Evolutionary conservation across 2,113 vertebrate genomes (phyloP), one percentile per base, ranked within the genome.

Genomic region (Paratilapia polleni): DNA sequence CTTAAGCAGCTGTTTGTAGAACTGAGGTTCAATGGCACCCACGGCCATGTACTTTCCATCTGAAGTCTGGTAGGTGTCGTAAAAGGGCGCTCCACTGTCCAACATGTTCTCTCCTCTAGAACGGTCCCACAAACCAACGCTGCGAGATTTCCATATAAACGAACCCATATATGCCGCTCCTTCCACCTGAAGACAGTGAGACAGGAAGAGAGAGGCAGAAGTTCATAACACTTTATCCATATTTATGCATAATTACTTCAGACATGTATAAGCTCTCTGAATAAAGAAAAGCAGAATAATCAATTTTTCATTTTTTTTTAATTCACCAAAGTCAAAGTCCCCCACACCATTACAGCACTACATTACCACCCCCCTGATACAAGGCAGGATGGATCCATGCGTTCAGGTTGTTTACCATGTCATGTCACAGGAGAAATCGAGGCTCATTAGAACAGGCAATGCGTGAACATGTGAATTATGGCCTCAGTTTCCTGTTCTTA

Each of bases 31-130:
- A 3, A 99, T 2, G 2, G 98, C 97, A 14, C 98, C 98, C 26
- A 99, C 98, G 4, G 98, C 98, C 96, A 99, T 91, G 80, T 96
- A 96, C 78, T 96, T 95, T 57, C 96, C 97, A 63, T 99, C 98
- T 0, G 96, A 94, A 0, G 98, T 99, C 92, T 47, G 90, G 89
- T 99, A 99, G 0, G 96, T 97, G 24, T 97, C 97, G 7, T 99
- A 99, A 92, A 98, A 99, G 15, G 97, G 98, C 0, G 98, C 97
- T 4, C 98, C 98, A 0, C 96, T 91, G 52, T 99, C 98, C 75
- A 99, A 43, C n/a, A 99, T 0, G 89, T 99, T 99, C 91, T 98
- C 88, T 14, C 98, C 98, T 22, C 95, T 94, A 2, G 96, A 78
- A 2, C 86, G 90, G 15, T 86, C 89, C 98, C 98, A 99, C 74